Evolutionary conservation across 92 coral and sea anemone genomes (phyloP).

Genomic region (Scolanthus callimorphus): DNA sequence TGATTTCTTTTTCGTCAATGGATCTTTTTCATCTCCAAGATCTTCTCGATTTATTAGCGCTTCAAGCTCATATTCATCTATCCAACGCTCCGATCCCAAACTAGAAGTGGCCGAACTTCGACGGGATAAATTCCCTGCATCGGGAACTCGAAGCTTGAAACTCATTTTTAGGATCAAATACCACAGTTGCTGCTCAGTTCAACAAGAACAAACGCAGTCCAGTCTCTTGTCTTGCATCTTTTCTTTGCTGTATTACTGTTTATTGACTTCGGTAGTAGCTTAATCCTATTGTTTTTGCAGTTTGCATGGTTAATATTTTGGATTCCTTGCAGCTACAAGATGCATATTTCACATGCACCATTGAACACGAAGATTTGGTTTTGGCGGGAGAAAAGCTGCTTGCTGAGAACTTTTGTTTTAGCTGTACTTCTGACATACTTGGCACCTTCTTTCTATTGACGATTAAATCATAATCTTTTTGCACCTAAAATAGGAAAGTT

Average conservation of each 20-base stretch:
- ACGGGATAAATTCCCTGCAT: conserved; percentile 8
- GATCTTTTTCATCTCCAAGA: neutral
- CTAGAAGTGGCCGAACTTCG: conserved; percentile 8
- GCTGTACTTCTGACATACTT: too few species aligned
- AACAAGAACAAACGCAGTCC: too few species aligned
- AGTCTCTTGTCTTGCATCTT: too few species aligned
- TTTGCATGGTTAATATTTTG: neutral
- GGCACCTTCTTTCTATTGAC: too few species aligned
- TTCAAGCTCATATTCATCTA: conserved; percentile 7
- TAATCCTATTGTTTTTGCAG: neutral
- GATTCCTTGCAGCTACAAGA: neutral
- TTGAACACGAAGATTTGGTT: neutral
- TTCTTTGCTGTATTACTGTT: too few species aligned
- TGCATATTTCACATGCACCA: neutral
- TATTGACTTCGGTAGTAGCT: too few species aligned
- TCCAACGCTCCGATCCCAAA: neutral
- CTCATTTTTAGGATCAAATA: conserved; percentile 1
- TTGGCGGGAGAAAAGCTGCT: too few species aligned
- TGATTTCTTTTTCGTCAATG: neutral
- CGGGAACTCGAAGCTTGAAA: conserved; percentile 1
- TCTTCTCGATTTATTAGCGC: neutral
- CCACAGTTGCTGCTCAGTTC: too few species aligned
- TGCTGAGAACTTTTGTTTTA: too few species aligned
- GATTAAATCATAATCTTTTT: too few species aligned
- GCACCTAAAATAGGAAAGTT: too few species aligned